These are phyloP conservation scores for Pogonus chalceus DNA, from an alignment of 1,140 invertebrate genomes.

Conservation along the genomic window DNA sequence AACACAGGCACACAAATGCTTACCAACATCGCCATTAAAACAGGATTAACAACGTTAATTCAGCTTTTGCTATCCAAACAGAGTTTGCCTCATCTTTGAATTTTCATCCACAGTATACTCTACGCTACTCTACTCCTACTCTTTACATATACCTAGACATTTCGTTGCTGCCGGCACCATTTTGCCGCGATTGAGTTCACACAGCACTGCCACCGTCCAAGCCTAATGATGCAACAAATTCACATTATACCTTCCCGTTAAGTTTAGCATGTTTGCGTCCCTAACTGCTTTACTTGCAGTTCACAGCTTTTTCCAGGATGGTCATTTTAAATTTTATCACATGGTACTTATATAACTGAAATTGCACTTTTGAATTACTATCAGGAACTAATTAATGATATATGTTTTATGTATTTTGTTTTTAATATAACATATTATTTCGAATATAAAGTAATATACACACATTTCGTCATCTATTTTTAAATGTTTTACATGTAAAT, in stretches of 20 bases:
- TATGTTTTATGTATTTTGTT: no score
- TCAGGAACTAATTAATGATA: no score
- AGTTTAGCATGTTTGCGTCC: no score
- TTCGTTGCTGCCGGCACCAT: not conserved
- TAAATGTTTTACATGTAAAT: not conserved
- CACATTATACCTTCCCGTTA: not conserved
- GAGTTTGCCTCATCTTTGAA: not conserved
- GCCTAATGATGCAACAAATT: conserved; percentile 1
- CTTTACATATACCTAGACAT: not conserved
- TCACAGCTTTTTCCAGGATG: no score
- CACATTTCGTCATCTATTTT: not conserved
- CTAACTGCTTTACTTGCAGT: no score
- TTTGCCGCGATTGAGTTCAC: not conserved
- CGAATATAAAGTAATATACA: no score
- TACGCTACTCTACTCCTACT: not conserved
- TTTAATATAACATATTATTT: no score
- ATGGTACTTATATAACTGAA: no score
- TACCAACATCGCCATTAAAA: conserved; percentile 21
- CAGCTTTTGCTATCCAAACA: conserved; percentile 9
- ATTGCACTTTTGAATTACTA: not conserved
- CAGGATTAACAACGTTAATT: conserved; percentile 21
- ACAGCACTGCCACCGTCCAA: not conserved
- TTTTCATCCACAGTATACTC: not conserved
- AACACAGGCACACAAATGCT: conserved; percentile 13
- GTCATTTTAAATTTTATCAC: no score